phyloP scores from a whole-genome alignment of 2,113 vertebrate genomes.

The Trematocara zebra region DNA sequence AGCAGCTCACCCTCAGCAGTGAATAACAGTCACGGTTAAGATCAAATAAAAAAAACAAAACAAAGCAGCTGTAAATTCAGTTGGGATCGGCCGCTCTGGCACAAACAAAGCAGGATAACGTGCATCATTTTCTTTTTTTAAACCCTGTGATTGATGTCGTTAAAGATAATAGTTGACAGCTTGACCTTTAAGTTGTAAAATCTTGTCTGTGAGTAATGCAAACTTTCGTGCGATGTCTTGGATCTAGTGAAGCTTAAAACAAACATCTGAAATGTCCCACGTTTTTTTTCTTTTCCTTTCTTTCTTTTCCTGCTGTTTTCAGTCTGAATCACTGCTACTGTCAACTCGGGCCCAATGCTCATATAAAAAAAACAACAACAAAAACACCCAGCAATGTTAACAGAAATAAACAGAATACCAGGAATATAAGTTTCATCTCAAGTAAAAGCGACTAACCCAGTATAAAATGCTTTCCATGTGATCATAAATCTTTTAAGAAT shows the following conservation, averaged over 20 bases:
- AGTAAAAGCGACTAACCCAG: not conserved
- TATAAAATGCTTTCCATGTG: not conserved
- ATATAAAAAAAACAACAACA: not conserved
- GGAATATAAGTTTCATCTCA: not conserved
- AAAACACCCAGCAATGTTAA: not conserved
- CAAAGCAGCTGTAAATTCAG: not conserved
- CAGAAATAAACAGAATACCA: not conserved
- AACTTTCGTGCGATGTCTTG: not conserved
- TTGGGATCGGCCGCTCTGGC: accelerated
- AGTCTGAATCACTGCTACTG: not conserved
- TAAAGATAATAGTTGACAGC: not conserved
- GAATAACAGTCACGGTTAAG: not conserved
- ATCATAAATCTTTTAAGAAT: not conserved
- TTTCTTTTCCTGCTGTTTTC: not conserved
- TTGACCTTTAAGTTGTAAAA: not conserved
- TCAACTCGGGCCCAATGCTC: not conserved
- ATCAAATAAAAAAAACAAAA: not conserved
- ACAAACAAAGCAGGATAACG: not conserved
- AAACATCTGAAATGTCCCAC: not conserved
- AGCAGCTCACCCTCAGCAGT: not conserved
- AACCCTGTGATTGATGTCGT: not conserved
- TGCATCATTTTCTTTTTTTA: not conserved
- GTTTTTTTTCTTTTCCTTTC: accelerated
- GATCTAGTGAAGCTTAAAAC: not conserved
- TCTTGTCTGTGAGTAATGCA: not conserved